Base-by-base conservation (phyloP, 2,113 vertebrate species). In the Camarhynchus parvulus region DNA sequence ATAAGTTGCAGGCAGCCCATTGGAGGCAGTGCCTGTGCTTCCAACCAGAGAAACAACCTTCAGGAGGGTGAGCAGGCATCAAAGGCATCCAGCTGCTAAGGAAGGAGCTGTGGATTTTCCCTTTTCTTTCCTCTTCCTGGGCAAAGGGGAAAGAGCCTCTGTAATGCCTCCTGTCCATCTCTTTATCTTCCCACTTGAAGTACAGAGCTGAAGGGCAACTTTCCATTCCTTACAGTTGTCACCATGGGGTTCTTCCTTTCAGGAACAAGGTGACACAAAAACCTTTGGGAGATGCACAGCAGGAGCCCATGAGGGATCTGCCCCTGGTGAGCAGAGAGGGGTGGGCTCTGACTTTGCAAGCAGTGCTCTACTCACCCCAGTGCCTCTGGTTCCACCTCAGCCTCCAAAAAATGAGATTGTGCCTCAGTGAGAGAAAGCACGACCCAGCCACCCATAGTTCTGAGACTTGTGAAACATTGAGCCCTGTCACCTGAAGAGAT, bases 61-160 rank as follows among this genome's bases (percentile, higher is more conserved):
- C 0, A 2, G 69, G 21, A 64, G 15, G 47, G 28, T 30, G 4
- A 24, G 4, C 2, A 3, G 47, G 8, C 37, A 58, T 33, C 2
- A 4, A 82, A 82, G 49, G 15, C 61, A 46, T 44, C 31, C 76
- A 74, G 39, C 39, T 52, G 9, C 47, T 80, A 42, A 46, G 47
- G 52, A 86, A n/a, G 18, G 30, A 92, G 30, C n/a, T 68, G 52
- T 64, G 47, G 7, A 41, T 77, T 86, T 83, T 64, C 27, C 30
- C 16, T 93, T 53, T 59, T 8, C 49, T 73, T 83, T 83, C 25
- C 15, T 83, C 20, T 67, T 87, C 16, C 55, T 49, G 19, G 15
- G 21, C 15, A 81, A 81, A 74, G 35, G 28, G 46, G 30, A 74
- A 23, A 59, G 7, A 83, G 74, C 8, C 46, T 1, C 0, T 61